Percentiles rank a stretch among this genome's conserved stretches.
phyloP scores from a whole-genome alignment of 2,888 invertebrate species.

The Congeria kusceri region DNA sequence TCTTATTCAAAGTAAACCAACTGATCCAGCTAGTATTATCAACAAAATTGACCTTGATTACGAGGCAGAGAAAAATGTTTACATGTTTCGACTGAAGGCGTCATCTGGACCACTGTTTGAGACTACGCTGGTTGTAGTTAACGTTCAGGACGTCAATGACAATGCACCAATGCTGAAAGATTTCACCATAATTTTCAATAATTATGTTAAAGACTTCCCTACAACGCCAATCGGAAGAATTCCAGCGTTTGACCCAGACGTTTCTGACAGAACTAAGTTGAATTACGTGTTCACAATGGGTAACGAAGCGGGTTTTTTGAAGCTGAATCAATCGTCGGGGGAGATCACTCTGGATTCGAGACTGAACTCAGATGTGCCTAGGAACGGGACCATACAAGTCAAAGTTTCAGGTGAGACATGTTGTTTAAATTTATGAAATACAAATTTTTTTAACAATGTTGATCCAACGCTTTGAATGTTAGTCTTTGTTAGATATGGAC shows the following conservation, averaged over 20 bases:
- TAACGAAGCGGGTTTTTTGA: constrained; percentile 95
- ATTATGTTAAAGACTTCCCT: constrained; percentile 96
- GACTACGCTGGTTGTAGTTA: constrained; percentile 94
- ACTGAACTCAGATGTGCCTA: constrained; percentile 97
- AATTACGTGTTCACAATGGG: constrained; percentile 94
- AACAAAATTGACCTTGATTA: constrained; percentile 97
- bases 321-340: constrained; percentile 93
- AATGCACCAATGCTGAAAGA: constrained; percentile 96
- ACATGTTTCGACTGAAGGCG: constrained; percentile 94
- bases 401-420: constrained; percentile 91
- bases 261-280: constrained; percentile 91
- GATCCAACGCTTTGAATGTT: no score
- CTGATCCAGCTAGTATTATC: constrained; percentile 92
- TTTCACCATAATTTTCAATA: constrained; percentile 97
- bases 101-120: constrained; percentile 95
- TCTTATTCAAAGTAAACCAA: constrained; percentile 87
- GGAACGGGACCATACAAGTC: constrained; percentile 96
- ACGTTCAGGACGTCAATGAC: constrained; percentile 96
- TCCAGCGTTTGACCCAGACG: constrained; percentile 97
- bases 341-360: constrained; percentile 95
- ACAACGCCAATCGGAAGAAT: constrained; percentile 95
- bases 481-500: no score
- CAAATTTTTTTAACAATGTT: no score
- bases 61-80: constrained; percentile 96
- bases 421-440: no score